Conservation (phyloP, 2,888 invertebrate genomes). For the Chalcosyrphus nemorum region DNA sequence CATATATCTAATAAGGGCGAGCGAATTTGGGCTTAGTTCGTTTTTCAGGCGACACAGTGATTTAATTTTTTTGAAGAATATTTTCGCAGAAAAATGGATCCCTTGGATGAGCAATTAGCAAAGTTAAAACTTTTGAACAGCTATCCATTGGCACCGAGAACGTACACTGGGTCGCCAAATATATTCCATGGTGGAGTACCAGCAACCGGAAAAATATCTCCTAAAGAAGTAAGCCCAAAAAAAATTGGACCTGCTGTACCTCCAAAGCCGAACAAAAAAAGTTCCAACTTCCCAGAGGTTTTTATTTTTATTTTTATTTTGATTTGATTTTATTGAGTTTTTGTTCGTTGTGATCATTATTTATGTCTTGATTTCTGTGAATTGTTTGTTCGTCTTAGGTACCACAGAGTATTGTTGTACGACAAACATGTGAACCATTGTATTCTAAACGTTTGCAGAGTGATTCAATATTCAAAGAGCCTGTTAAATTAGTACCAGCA, state of each 20-base stretch:
- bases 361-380: slow-evolving; percentile 25
- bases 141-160: slow-evolving; percentile 74
- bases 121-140: slow-evolving; percentile 86
- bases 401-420: slow-evolving; percentile 89
- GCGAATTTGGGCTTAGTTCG: too few relatives aligned
- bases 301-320: slow-evolving; percentile 75
- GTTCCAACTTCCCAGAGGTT: slow-evolving; percentile 72
- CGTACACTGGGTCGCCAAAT: slow-evolving; percentile 37
- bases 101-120: slow-evolving; percentile 88
- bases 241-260: slow-evolving; percentile 91
- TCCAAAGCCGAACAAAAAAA: slow-evolving; percentile 88
- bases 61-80: too few relatives aligned
- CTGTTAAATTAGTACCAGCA: background rate
- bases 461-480: slow-evolving; percentile 57
- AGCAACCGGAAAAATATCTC: slow-evolving; percentile 35
- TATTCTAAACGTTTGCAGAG: slow-evolving; percentile 88
- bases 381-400: slow-evolving; percentile 82
- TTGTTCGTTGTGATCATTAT: slow-evolving; percentile 2
- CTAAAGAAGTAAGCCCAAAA: slow-evolving; percentile 78
- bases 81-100: too few relatives aligned
- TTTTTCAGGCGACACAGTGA: background rate
- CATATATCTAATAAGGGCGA: too few relatives aligned
- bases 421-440: slow-evolving; percentile 88
- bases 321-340: slow-evolving; percentile 9
- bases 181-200: slow-evolving; percentile 7